Conservation (phyloP, 1,140 invertebrate genomes). For the Arctopsyche grandis region DNA sequence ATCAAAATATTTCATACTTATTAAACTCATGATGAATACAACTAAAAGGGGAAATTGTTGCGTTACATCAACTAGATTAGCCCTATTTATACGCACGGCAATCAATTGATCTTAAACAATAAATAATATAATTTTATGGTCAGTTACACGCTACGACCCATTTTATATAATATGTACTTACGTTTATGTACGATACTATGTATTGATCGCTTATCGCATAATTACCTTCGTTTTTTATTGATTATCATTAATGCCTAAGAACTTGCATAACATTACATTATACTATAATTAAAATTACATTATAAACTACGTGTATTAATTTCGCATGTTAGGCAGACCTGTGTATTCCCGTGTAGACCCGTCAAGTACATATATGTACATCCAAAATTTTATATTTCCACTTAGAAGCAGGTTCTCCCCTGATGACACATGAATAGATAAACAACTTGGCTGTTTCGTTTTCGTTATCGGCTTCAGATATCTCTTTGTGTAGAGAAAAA, state of each 20-base stretch:
- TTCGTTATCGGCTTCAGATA: constrained; percentile 54
- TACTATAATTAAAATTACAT: too few relatives aligned
- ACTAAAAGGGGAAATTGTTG: too few relatives aligned
- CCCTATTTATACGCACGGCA: too few relatives aligned
- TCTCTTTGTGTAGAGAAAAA: constrained; percentile 55
- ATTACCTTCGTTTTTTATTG: background rate
- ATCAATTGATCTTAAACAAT: too few relatives aligned
- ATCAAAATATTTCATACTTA: too few relatives aligned
- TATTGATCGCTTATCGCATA: constrained; percentile 2
- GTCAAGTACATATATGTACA: background rate
- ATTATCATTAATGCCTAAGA: too few relatives aligned
- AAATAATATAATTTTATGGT: constrained; percentile 33
- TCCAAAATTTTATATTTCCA: background rate
- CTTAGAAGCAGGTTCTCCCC: constrained; percentile 13
- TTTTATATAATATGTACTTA: background rate
- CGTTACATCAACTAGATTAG: too few relatives aligned
- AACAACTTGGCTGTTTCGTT: constrained; percentile 55
- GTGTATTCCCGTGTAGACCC: too few relatives aligned
- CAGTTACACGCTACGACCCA: constrained; percentile 32
- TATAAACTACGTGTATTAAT: too few relatives aligned
- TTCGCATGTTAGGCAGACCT: too few relatives aligned
- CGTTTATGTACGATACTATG: background rate
- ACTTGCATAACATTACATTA: too few relatives aligned
- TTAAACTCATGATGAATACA: too few relatives aligned
- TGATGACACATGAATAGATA: constrained; percentile 52